Percentiles rank a stretch among this genome's conserved stretches.
Conservation (phyloP, 2,888 invertebrate genomes). For the Amphipoea lucens region DNA sequence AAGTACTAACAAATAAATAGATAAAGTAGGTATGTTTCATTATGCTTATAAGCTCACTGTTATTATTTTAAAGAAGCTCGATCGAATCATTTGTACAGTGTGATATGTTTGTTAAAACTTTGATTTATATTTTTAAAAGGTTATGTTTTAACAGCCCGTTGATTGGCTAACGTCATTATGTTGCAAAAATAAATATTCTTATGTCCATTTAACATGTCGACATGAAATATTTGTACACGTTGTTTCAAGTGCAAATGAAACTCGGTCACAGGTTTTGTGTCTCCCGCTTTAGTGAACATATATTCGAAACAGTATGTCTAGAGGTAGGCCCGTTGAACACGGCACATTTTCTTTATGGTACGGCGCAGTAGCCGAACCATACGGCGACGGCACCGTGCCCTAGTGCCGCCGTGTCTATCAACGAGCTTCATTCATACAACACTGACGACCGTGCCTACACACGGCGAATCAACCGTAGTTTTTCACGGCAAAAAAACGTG, state of each 20-base stretch:
- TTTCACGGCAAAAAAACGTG: not conserved
- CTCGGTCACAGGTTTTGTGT: not conserved
- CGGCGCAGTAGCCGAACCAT: not conserved
- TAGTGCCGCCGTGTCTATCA: not conserved
- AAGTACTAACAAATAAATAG: conserved; percentile 42
- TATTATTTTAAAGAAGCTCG: conserved; percentile 70
- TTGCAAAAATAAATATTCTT: not conserved
- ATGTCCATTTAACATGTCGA: not conserved
- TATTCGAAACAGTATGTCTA: not conserved
- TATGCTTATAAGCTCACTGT: conserved; percentile 54
- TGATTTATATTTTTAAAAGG: conserved; percentile 35
- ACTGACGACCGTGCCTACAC: not conserved
- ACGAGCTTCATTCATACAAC: not conserved
- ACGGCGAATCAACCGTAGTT: not conserved
- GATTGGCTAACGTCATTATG: not conserved
- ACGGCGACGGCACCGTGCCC: no score
- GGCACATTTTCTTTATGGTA: no score
- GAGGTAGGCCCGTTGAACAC: not conserved
- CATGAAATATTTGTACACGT: conserved; percentile 5
- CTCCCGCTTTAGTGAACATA: not conserved
- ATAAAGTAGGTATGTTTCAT: conserved; percentile 35
- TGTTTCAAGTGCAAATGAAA: conserved; percentile 23
- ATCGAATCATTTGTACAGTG: conserved; percentile 78
- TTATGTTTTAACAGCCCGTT: conserved; percentile 1
- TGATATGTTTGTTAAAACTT: conserved; percentile 75